These are phyloP conservation scores for Nyctibius grandis DNA, from an alignment of 2,797 vertebrate genomes.

Conservation along the genomic window DNA sequence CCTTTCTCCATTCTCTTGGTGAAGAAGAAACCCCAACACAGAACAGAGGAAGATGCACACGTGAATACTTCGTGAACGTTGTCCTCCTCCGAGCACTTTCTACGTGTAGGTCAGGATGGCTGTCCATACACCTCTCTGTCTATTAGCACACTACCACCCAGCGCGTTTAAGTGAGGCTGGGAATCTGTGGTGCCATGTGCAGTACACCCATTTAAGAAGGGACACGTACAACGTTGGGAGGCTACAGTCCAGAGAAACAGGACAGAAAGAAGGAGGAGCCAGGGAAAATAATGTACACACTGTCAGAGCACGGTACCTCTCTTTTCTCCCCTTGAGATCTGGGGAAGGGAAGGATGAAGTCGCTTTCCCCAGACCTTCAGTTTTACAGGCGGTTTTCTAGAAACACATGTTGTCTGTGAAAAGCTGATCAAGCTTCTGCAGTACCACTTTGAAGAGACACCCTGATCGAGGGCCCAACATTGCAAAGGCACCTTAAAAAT, in stretches of 20 bases:
- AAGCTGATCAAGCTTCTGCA: not conserved
- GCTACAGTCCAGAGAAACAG: not conserved
- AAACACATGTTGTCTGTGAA: not conserved
- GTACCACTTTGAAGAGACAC: not conserved
- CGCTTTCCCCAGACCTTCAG: not conserved
- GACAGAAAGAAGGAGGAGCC: not conserved
- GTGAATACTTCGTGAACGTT: not conserved
- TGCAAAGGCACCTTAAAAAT: not conserved
- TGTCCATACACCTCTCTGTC: not conserved
- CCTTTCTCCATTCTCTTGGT: not conserved
- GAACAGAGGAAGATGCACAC: not conserved
- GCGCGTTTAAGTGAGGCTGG: not conserved
- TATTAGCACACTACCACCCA: not conserved
- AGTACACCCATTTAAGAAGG: not conserved
- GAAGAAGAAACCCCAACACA: not conserved
- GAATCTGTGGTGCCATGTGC: not conserved
- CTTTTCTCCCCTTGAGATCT: not conserved
- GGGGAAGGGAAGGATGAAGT: not conserved
- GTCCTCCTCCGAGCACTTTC: not conserved
- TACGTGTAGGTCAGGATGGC: accelerated
- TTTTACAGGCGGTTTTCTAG: not conserved
- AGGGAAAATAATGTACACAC: not conserved
- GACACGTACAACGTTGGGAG: accelerated
- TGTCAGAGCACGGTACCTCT: not conserved
- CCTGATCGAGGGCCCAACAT: not conserved